These are phyloP conservation scores for Mionectes olivaceus DNA, from an alignment of 2,797 vertebrate species.

Conservation along the genomic window DNA sequence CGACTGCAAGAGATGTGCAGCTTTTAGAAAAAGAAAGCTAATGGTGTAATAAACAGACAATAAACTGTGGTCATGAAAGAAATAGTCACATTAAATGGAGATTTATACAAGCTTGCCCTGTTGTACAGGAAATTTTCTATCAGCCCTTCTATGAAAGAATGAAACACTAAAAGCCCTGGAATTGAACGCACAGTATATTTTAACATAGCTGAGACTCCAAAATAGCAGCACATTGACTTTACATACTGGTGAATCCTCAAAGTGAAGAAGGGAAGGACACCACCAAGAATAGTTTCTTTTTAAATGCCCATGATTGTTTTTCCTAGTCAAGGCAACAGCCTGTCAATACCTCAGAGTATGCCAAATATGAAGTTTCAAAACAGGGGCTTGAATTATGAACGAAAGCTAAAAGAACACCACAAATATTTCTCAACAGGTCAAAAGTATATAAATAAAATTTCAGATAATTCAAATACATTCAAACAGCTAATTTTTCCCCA, in stretches of 20 bases:
- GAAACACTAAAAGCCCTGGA: neutral
- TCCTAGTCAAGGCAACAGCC: constrained; percentile 13
- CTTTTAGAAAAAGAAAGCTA: neutral
- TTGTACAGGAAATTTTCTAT: neutral
- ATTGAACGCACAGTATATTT: neutral
- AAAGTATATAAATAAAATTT: constrained; percentile 38
- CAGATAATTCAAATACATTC: constrained; percentile 36
- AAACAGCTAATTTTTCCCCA: constrained; percentile 26
- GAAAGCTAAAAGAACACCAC: neutral
- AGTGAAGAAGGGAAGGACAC: neutral
- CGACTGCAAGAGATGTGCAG: neutral
- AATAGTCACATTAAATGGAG: neutral
- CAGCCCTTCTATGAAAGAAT: neutral
- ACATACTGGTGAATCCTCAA: neutral
- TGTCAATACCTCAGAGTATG: constrained; percentile 33
- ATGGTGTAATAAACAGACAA: neutral
- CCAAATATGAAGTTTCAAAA: constrained; percentile 45
- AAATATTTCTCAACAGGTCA: constrained; percentile 50
- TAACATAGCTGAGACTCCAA: neutral
- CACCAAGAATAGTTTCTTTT: neutral
- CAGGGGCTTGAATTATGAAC: neutral
- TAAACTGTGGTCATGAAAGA: neutral
- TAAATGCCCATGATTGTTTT: neutral
- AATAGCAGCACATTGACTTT: constrained; percentile 15
- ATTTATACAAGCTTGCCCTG: neutral